Base-by-base conservation (phyloP, 1,140 invertebrate species). In the Drosophila ficusphila region DNA sequence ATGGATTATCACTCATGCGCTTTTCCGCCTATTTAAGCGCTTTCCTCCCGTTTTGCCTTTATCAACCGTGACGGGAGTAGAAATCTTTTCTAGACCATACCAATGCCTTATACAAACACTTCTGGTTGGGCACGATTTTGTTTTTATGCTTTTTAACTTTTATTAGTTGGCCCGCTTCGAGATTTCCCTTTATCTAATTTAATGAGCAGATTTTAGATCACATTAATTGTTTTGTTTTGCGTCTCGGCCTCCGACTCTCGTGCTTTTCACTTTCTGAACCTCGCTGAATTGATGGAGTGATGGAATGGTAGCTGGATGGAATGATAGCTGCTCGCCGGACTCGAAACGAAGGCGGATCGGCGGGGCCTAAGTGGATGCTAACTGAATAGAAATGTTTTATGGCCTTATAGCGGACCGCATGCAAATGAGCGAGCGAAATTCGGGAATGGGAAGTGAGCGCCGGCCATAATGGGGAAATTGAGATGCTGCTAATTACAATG, bases 161-260 rank as follows among this genome's bases (percentile, higher is more conserved):
- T 81, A 88, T 85, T 75, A 54, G 51, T 48, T 25, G 64, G 29
- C 36, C 41, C 60, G 58, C 48, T 56, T 19, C 54, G 52, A 85
- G 76, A 86, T 85, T 88, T 85, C 76, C 76, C 82, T 77, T 86
- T 81, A 72, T 86, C 81, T 81, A 88, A 76, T 62, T 88, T 73
- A 86, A 81, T 73, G 82, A 52, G 54, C 53, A 85, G 81, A 81
- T 81, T 85, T 81, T 56, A 88, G 81, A 85, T 85, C 81, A 64
- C 29, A 76, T 86, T 85, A 86, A 85, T 85, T 81, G 76, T 76
- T 79, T 72, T 38, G 38, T 36, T 73, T 67, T 25, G 38, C 21
- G 36, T 16, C 14, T 62, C 33, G 34, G 57, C 14, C 38, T 61
- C 48, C 29, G 27, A 31, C 31, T 51, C 36, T 46, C 36, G 47